Conservation (phyloP, 2,888 invertebrate genomes). For the Platerodrilus igneus region DNA sequence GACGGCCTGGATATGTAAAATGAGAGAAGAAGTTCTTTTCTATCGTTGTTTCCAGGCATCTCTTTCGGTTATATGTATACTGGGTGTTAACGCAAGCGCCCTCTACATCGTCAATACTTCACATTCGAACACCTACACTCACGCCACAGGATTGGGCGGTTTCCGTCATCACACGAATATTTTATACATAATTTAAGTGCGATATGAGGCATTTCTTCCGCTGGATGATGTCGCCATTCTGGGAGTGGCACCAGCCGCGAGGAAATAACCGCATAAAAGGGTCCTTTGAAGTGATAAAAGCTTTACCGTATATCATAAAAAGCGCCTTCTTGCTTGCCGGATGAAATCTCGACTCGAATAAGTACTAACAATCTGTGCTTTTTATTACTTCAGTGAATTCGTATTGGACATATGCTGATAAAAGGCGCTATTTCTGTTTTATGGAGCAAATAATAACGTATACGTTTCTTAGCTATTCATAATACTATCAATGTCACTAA, state of each 20-base stretch:
- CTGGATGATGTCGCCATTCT: constrained; percentile 27
- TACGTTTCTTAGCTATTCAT: constrained; percentile 36
- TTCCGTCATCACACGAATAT: constrained; percentile 34
- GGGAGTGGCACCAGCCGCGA: constrained; percentile 28
- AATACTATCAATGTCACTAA: too few relatives aligned
- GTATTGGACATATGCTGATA: constrained; percentile 40
- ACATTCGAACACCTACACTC: constrained; percentile 48
- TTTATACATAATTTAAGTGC: constrained; percentile 34
- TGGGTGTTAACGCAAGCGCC: constrained; percentile 43
- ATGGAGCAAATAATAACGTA: constrained; percentile 40
- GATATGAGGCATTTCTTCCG: constrained; percentile 28
- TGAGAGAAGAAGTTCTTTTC: constrained; percentile 40
- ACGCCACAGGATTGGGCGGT: constrained; percentile 42
- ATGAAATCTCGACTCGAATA: constrained; percentile 34
- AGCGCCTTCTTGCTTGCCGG: constrained; percentile 32
- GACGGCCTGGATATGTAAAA: constrained; percentile 42
- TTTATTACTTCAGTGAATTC: constrained; percentile 31
- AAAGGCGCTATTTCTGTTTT: constrained; percentile 38
- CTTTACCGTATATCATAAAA: constrained; percentile 31
- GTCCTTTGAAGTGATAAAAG: constrained; percentile 32
- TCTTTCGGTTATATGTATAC: constrained; percentile 42
- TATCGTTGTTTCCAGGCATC: constrained; percentile 26
- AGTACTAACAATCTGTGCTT: constrained; percentile 36
- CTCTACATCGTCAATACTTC: constrained; percentile 45
- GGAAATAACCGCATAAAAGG: constrained; percentile 27